Evolutionary conservation across 2,888 invertebrate genomes (phyloP).

Genomic region (Silvanus unidentatus): DNA sequence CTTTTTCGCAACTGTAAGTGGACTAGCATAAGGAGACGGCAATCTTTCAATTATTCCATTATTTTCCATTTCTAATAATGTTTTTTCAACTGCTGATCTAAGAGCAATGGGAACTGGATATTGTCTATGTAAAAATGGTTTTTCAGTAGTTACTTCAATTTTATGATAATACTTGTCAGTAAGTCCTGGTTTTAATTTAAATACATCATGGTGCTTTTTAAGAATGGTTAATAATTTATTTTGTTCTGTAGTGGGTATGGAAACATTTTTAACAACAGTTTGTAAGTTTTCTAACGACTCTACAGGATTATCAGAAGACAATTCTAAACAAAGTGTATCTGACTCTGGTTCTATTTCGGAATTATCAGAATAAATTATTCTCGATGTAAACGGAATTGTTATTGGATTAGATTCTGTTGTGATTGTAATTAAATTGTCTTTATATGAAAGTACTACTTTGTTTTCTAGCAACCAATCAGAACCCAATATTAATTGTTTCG

Average conservation of each 20-base stretch:
- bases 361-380: no score
- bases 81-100: neutral
- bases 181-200: neutral
- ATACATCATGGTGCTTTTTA: neutral
- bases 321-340: no score
- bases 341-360: no score
- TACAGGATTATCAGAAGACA: no score
- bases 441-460: no score
- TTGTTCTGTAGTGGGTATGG: neutral
- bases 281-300: no score
- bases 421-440: no score
- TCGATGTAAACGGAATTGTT: no score
- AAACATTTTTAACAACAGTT: no score
- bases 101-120: neutral
- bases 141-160: neutral
- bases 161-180: neutral
- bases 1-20: constrained; percentile 7
- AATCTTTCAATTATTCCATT: neutral
- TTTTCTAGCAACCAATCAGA: no score
- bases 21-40: constrained; percentile 2
- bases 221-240: neutral
- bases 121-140: neutral
- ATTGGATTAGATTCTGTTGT: no score
- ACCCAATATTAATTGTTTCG: no score
- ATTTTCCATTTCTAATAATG: neutral